Base-by-base conservation (phyloP, 2,113 vertebrate species). In the Equus quagga region DNA sequence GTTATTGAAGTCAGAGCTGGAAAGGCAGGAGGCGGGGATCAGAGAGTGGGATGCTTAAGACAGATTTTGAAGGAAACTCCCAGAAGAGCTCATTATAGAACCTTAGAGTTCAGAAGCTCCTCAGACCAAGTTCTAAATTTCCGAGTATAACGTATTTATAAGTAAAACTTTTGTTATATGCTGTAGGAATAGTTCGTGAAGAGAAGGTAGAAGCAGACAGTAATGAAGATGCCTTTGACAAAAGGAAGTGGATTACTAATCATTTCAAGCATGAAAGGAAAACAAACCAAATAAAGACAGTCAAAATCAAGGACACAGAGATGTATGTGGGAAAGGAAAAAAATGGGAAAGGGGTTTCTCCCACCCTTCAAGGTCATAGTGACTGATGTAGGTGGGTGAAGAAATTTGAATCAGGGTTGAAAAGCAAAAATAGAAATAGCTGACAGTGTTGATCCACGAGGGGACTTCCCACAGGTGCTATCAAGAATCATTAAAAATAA, bases 201-300 rank as follows among this genome's bases (percentile, higher is more conserved):
- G 28, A 96, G 14, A 73, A 14, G 54, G 6, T 24, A 78, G 46
- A 72, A 92, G 54, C 44, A 86, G 51, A 51, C 12, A 46, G 23
- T 31, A 33, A 70, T 46, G 58, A 82, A 69, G 82, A 91, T 56
- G 51, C 6, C 24, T 83, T 70, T 58, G 62, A 70, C 44, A 78
- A 26, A 64, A 33, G 56, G 33, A 73, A 26, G 9, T 75, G 15
- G 58, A 76, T 87, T 76, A 97, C 28, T 65, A 33, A 86, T 67
- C 49, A 72, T 54, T 78, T 94, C 24, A 97, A 94, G 15, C 31
- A 76, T 80, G 23, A 91, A 72, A 24, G 15, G 58, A 94, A 90
- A 86, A 56, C 54, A 64, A 69, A 64, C 33, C n/a, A 84, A 80
- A 54, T 60, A 41, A 75, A 82, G 58, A 62, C 76, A 88, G 46